Evolutionary conservation across 2,113 vertebrate genomes (phyloP), one percentile per base, ranked within the genome.

Genomic region (Planiliza haematocheilus): DNA sequence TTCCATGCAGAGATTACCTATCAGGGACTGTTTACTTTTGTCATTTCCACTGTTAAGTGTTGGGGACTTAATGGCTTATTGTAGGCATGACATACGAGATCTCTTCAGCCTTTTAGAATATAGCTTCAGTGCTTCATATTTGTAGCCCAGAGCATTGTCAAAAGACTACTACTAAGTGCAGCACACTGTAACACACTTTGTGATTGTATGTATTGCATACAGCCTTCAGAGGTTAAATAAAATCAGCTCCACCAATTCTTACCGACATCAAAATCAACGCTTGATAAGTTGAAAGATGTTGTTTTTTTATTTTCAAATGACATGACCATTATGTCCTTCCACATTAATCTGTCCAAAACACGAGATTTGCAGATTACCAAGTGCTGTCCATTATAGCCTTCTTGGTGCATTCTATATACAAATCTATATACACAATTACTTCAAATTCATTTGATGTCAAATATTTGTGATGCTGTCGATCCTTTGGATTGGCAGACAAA

Each of bases 261-360:
- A 24, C 56, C 30, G 11, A 51, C 13, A 41, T 14, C 3, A 41
- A 1, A 55, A 30, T 30, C 24, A 30, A 46, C 62, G 3, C 30
- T 50, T 38, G 34, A 30, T 10, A n/a, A 42, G 70, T 39, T 65
- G 64, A 82, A 84, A 81, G 41, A 38, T 38, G 18, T 66, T 83
- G 89, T 91, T 30, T 30, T 83, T 90, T 91, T 86, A 90, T 90
- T 91, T 86, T 70, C 65, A 81, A 82, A 88, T 77, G 55, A 69
- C 68, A 58, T 72, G 49, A 82, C 51, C 72, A 71, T 70, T 4
- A 18, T 80, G 79, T 78, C 55, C 21, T 52, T 79, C 62, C 70
- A 79, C 74, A 81, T 75, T 42, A 60, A 53, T 67, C 73, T 79
- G 36, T 89, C 70, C 77, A 81, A 81, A 84, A 73, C 24, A 77